phyloP scores from a whole-genome alignment of 2,797 vertebrate species.

The Megalops cyprinoides region DNA sequence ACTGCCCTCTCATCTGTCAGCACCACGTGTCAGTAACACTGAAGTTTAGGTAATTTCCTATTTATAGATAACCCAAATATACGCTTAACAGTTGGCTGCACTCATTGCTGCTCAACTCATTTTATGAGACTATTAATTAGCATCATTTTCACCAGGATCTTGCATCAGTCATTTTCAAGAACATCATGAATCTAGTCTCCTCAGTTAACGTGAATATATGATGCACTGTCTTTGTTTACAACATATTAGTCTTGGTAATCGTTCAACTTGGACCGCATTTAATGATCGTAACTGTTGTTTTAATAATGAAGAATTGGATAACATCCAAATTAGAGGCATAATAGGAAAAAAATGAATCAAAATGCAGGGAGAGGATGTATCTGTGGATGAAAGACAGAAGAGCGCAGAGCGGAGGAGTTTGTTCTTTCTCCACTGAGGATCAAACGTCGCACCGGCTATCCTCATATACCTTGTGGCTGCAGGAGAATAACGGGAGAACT shows the following conservation, averaged over 20 bases:
- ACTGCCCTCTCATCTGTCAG: no score
- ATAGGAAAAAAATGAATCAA: not conserved
- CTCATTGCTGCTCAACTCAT: not conserved
- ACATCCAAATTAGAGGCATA: not conserved
- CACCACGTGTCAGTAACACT: not conserved
- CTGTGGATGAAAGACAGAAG: not conserved
- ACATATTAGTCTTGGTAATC: not conserved
- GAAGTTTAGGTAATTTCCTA: not conserved
- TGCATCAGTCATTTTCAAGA: not conserved
- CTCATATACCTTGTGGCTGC: slow-evolving; percentile 13
- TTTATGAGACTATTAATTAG: not conserved
- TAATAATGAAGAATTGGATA: not conserved
- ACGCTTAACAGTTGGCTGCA: not conserved
- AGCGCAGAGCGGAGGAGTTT: slow-evolving; percentile 33
- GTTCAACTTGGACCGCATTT: not conserved
- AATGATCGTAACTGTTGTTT: not conserved
- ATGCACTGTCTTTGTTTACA: not conserved
- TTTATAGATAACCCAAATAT: not conserved
- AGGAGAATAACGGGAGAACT: slow-evolving; percentile 34
- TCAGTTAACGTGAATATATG: not conserved
- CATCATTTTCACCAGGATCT: not conserved
- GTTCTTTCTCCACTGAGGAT: slow-evolving; percentile 34
- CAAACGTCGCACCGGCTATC: slow-evolving; percentile 51
- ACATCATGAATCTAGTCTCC: not conserved
- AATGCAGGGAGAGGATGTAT: not conserved